Evolutionary conservation across 2,888 invertebrate species (phyloP).

Genomic region (Dascillus cervinus): DNA sequence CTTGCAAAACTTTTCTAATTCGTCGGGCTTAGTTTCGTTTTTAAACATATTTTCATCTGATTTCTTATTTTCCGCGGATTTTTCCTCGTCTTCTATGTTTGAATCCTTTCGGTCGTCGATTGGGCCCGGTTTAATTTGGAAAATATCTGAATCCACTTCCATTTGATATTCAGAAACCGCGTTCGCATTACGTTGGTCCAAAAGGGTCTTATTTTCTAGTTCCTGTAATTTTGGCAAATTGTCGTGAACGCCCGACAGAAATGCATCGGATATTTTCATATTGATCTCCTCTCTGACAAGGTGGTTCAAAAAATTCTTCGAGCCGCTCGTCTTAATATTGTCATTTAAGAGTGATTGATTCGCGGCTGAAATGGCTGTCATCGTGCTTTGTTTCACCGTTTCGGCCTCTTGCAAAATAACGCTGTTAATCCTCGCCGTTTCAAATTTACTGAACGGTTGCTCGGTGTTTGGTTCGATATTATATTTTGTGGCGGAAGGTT

Average conservation of each 20-base stretch:
- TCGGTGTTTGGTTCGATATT: conserved; percentile 36
- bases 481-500: conserved; percentile 34
- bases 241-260: conserved; percentile 52
- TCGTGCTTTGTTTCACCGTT: conserved; percentile 15
- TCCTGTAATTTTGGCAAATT: conserved; percentile 34
- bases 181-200: conserved; percentile 10
- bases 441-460: conserved; percentile 31
- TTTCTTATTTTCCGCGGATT: background rate
- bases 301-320: conserved; percentile 3
- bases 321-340: conserved; percentile 12
- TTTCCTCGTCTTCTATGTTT: conserved; percentile 33
- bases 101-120: conserved; percentile 29
- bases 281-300: conserved; percentile 13
- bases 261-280: conserved; percentile 49
- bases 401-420: conserved; percentile 19
- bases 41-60: conserved; percentile 2
- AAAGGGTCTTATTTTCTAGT: conserved; percentile 18
- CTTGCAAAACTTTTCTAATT: conserved; percentile 36
- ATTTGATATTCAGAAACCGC: conserved; percentile 20
- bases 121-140: background rate
- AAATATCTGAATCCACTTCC: conserved; percentile 12
- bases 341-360: conserved; percentile 11
- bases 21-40: conserved; percentile 26
- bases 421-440: conserved; percentile 12
- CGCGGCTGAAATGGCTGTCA: conserved; percentile 15